Conservation (phyloP, 1,140 invertebrate genomes). For the Zaprionus camerounensis region DNA sequence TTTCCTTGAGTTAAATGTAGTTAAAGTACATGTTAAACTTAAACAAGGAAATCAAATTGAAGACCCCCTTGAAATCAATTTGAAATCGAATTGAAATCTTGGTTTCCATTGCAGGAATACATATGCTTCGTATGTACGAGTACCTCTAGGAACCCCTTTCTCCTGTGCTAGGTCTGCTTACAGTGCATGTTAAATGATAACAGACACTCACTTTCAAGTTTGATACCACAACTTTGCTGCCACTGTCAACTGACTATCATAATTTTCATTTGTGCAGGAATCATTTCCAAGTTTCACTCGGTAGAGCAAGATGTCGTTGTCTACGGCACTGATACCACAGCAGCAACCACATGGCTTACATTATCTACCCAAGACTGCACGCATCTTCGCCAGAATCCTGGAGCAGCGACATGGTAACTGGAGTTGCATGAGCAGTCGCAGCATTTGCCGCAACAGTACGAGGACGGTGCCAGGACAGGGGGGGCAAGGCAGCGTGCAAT, state of each 20-base stretch:
- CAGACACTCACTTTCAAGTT: background rate
- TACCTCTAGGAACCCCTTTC: too few relatives aligned
- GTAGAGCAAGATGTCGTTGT: conserved; percentile 38
- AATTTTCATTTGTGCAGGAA: conserved; percentile 8
- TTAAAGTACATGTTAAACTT: background rate
- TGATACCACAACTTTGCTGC: background rate
- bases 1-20: background rate
- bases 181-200: background rate
- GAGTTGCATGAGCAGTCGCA: conserved; percentile 33
- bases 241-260: background rate
- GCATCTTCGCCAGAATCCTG: conserved; percentile 32
- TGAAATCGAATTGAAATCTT: background rate
- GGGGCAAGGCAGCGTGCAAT: conserved; percentile 6
- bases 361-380: conserved; percentile 19
- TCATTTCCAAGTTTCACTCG: background rate
- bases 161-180: background rate
- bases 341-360: conserved; percentile 22
- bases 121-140: too few relatives aligned
- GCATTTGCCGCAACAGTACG: conserved; percentile 13
- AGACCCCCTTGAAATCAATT: background rate
- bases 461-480: conserved; percentile 11
- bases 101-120: background rate
- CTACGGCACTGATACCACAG: conserved; percentile 39
- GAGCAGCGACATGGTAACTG: conserved; percentile 32
- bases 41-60: background rate